These are phyloP conservation scores for Lordiphosa fenestrarum DNA, from an alignment of 2,888 invertebrate genomes.

Conservation along the genomic window DNA sequence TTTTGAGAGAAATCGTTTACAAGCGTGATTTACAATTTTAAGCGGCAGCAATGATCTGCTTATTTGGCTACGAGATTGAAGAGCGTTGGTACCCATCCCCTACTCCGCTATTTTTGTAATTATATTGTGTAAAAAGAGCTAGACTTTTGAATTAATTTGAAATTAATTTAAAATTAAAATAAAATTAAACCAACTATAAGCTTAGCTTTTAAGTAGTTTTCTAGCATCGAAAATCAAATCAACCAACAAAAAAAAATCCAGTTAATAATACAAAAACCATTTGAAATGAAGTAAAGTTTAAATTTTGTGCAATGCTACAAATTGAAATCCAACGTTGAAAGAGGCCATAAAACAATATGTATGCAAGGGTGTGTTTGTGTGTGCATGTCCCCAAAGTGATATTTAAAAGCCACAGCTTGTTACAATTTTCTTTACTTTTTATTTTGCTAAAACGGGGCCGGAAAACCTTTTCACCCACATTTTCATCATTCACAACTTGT, in stretches of 20 bases:
- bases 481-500: conserved; percentile 5
- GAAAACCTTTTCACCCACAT: conserved; percentile 21
- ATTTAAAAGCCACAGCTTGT: conserved; percentile 66
- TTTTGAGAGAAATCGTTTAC: conserved; percentile 56
- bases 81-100: conserved; percentile 32
- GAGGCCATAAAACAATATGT: conserved; percentile 48
- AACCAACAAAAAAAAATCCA: conserved; percentile 30
- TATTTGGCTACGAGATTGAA: conserved; percentile 68
- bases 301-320: conserved; percentile 55
- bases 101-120: conserved; percentile 20
- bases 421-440: conserved; percentile 32
- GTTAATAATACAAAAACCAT: conserved; percentile 28
- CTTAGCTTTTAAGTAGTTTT: conserved; percentile 24
- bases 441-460: conserved; percentile 57
- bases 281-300: conserved; percentile 28
- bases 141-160: conserved; percentile 70
- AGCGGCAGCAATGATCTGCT: conserved; percentile 59
- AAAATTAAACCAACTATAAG: conserved; percentile 10
- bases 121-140: conserved; percentile 48
- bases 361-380: conserved; percentile 32
- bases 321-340: conserved; percentile 51
- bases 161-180: conserved; percentile 64
- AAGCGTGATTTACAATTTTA: conserved; percentile 67
- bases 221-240: conserved; percentile 26
- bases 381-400: conserved; percentile 60